phyloP scores from a whole-genome alignment of 2,113 vertebrate species.

The Hypanus sabinus region DNA sequence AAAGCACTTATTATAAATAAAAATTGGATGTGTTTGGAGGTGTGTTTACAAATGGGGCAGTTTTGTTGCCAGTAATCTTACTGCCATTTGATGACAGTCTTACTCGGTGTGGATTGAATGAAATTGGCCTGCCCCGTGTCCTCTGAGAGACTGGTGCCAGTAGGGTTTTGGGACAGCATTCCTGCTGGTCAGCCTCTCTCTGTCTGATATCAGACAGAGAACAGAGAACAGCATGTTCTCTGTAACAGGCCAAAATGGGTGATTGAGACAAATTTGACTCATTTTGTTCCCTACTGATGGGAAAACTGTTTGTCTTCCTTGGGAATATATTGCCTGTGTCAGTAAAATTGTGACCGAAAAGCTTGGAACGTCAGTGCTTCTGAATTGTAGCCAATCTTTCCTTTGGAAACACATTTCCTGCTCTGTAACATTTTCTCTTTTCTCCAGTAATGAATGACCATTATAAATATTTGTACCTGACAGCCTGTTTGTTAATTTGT shows the following conservation, averaged over 20 bases:
- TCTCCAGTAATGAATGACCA: not conserved
- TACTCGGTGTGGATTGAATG: not conserved
- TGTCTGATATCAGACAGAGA: no score
- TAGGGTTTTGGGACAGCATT: not conserved
- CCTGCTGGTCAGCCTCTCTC: not conserved
- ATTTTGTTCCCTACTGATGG: not conserved
- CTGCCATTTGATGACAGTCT: not conserved
- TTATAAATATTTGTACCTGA: not conserved
- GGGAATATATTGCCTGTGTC: not conserved
- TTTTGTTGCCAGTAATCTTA: not conserved
- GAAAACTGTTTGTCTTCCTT: not conserved
- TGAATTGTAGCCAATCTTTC: not conserved
- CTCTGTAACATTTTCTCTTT: not conserved
- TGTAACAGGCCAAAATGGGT: not conserved
- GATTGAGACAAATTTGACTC: not conserved
- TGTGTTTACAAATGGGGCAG: not conserved
- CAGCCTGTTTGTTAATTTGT: not conserved
- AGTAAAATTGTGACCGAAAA: not conserved
- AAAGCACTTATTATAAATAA: not conserved
- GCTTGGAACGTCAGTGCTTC: not conserved
- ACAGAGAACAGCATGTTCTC: not conserved
- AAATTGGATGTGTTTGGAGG: not conserved
- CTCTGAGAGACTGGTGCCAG: not conserved
- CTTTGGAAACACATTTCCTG: not conserved
- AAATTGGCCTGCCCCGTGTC: not conserved